A percentile compares a stretch with the other conserved stretches of the same genome.
phyloP scores from a whole-genome alignment of 2,113 vertebrate species.

The Pseudopodoces humilis region DNA sequence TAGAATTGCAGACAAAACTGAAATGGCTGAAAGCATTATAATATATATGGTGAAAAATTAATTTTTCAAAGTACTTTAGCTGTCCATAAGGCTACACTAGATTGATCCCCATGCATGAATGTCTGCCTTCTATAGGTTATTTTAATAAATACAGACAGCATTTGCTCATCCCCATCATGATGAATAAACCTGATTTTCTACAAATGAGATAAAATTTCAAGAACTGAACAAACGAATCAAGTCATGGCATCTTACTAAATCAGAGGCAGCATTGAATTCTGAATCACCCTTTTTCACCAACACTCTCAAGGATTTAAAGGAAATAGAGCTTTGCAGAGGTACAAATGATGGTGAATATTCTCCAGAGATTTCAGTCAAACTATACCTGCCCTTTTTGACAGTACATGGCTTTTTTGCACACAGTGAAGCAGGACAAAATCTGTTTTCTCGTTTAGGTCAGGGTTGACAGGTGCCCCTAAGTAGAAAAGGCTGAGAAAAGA shows the following conservation, averaged over 20 bases:
- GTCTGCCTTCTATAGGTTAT: neutral
- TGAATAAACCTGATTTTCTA: neutral
- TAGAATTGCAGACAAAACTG: neutral
- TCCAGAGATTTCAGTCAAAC: neutral
- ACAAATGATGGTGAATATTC: neutral
- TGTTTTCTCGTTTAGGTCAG: neutral
- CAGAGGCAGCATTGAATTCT: neutral
- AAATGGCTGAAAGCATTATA: neutral
- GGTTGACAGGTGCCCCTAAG: neutral
- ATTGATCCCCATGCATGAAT: neutral
- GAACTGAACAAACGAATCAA: neutral
- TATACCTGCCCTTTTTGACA: neutral
- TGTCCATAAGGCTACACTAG: neutral
- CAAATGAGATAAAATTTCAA: neutral
- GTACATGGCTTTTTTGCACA: neutral
- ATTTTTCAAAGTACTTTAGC: neutral
- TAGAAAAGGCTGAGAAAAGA: neutral
- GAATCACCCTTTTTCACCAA: neutral
- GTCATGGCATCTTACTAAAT: neutral
- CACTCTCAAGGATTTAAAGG: neutral
- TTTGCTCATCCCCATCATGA: neutral
- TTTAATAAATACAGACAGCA: neutral
- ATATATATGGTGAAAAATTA: neutral
- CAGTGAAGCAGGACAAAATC: neutral
- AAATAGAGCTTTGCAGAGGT: neutral